Evolutionary conservation across 2,113 vertebrate species (phyloP), one percentile per base, ranked within the genome.

Genomic region (Globicephala melas): DNA sequence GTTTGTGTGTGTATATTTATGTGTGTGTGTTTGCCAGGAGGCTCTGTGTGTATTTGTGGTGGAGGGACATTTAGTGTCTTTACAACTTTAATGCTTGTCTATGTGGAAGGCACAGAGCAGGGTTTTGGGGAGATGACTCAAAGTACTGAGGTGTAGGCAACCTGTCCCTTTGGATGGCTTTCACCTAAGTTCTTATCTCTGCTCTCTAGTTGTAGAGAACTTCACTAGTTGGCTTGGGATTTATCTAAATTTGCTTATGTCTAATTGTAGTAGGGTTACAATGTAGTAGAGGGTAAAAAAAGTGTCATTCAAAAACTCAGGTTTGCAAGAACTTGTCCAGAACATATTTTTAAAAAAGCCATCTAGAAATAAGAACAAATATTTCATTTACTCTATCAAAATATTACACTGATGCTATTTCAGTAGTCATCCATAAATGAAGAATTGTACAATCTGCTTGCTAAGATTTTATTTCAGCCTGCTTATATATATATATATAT

Each of bases 1-100:
- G 13, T 47, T 47, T 58, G 36, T 95, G 15, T 38, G 13, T 2
- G 8, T 58, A 13, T 84, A 15, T 60, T 36, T 23, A 23, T 38
- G 12, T 38, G 10, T 23, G 38, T 86, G 11, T 44, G 41, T 8
- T 7, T 2, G 28, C 2, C 4, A 33, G 2, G 41, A 1, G 2
- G 1, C 44, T 80, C 38, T 60, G 14, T 74, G 17, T 94, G 18
- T 71, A 81, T 71, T 73, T 89, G 10, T 89, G 63, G 12, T 68
- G 3, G 21, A 60, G 8, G 4, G 33, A 86, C 7, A 71, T 36
- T 87, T 63, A 67, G 0, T 76, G 8, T 2, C 2, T 91, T 89
- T 70, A 60, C 1, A 81, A 60, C 11, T 12, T 55, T 36, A 84
- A 3, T 11, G 7, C 5, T 58, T 70, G 2, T 50, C 31, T 25